A percentile compares a stretch with the other conserved stretches of the same genome.
Conservation (phyloP, 2,113 vertebrate species). For the Melospiza georgiana region DNA sequence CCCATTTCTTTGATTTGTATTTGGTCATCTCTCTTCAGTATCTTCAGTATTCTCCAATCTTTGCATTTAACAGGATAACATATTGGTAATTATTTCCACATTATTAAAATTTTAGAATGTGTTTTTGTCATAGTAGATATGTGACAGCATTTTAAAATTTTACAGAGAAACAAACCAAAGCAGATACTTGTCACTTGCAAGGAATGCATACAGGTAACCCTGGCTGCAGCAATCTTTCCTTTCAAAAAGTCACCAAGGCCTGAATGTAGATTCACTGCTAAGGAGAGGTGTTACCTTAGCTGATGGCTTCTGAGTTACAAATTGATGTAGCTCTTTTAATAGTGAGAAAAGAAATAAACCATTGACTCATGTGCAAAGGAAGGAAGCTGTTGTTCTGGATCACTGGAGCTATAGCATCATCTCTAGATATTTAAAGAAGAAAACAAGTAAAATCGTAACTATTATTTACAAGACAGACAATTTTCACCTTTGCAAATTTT, state of each 20-base stretch:
- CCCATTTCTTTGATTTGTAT: not conserved
- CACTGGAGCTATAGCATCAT: not conserved
- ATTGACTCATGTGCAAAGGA: not conserved
- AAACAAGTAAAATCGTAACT: not conserved
- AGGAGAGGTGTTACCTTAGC: not conserved
- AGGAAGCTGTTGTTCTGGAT: not conserved
- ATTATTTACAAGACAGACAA: not conserved
- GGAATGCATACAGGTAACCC: not conserved
- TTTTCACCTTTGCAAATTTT: not conserved
- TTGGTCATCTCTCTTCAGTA: not conserved
- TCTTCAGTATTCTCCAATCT: not conserved
- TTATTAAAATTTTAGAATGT: not conserved
- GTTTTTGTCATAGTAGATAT: not conserved
- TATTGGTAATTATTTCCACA: not conserved
- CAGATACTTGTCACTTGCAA: not conserved
- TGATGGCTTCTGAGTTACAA: not conserved
- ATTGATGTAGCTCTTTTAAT: not conserved
- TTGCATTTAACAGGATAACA: not conserved
- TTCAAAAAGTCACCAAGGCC: not conserved
- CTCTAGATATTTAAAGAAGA: not conserved
- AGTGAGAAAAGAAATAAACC: not conserved
- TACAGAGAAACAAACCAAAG: rapidly evolving
- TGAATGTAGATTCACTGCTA: not conserved
- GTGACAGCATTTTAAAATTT: not conserved
- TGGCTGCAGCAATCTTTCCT: not conserved